Conservation (phyloP, 1,140 invertebrate genomes). For the Eriosoma lanigerum region DNA sequence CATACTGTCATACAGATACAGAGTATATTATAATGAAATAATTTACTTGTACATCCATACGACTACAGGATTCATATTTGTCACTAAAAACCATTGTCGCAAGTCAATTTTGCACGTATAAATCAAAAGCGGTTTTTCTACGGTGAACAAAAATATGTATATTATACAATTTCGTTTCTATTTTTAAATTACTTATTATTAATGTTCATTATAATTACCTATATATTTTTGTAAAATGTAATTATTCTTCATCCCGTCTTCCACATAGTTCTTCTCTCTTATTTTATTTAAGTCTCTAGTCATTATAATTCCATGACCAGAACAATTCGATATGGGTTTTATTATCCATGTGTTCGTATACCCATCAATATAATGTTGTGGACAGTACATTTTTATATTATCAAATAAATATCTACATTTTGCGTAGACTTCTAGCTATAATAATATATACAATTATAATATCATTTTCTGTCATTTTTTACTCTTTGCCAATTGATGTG, state of each 20-base stretch:
- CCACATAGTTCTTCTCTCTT: constrained; percentile 68
- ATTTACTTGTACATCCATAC: constrained; percentile 89
- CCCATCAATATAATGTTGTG: constrained; percentile 81
- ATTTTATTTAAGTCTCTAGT: constrained; percentile 87
- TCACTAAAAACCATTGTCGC: constrained; percentile 89
- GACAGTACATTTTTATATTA: constrained; percentile 62
- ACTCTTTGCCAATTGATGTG: neutral
- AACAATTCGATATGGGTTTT: constrained; percentile 90
- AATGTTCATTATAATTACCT: constrained; percentile 64
- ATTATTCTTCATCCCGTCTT: constrained; percentile 68
- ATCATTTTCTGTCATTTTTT: too few relatives aligned
- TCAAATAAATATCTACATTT: constrained; percentile 34
- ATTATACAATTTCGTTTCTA: neutral
- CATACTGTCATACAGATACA: too few relatives aligned
- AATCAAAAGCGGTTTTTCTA: constrained; percentile 80
- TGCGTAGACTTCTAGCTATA: constrained; percentile 36
- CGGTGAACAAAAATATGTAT: too few relatives aligned
- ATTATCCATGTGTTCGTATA: constrained; percentile 90
- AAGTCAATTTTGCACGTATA: constrained; percentile 94
- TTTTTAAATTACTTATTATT: neutral
- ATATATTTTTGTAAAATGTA: constrained; percentile 96
- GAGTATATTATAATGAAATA: too few relatives aligned
- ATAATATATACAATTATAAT: too few relatives aligned
- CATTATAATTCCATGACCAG: constrained; percentile 85
- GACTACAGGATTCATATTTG: constrained; percentile 83